phyloP scores from a whole-genome alignment of 2,113 vertebrate genomes.

The Apistogramma diplotaenia region DNA sequence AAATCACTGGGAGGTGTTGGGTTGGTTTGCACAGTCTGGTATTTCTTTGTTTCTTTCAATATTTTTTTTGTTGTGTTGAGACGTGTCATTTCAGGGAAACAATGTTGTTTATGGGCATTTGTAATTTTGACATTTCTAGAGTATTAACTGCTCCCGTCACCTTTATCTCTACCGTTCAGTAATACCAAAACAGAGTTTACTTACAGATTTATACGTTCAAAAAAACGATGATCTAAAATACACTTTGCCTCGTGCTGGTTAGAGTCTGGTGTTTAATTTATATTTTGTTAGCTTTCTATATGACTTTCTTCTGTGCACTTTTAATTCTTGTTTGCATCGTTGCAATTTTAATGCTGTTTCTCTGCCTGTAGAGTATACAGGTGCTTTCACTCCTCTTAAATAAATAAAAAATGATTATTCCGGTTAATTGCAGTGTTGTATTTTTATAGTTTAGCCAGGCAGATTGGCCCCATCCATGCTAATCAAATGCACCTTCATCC shows the following conservation, averaged over 20 bases:
- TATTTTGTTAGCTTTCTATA: neutral
- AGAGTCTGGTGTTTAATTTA: conserved; percentile 31
- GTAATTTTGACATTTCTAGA: conserved; percentile 1
- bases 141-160: neutral
- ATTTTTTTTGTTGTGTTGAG: neutral
- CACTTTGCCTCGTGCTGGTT: conserved; percentile 21
- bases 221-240: neutral
- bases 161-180: neutral
- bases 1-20: neutral
- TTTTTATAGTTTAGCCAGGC: neutral
- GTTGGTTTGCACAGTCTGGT: conserved; percentile 16
- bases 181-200: conserved; percentile 38
- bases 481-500: too few species aligned
- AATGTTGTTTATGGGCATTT: conserved; percentile 33
- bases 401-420: conserved; percentile 46
- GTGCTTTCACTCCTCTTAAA: conserved; percentile 35
- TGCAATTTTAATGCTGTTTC: conserved; percentile 10
- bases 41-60: conserved; percentile 8
- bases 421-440: neutral
- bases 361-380: conserved; percentile 22
- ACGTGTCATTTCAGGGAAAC: conserved; percentile 50
- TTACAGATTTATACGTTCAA: neutral
- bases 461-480: too few species aligned
- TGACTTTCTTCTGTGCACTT: conserved; percentile 5
- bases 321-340: conserved; percentile 1